Base-by-base conservation (phyloP, 2,888 invertebrate species). In the Sphaeridia pumilis region DNA sequence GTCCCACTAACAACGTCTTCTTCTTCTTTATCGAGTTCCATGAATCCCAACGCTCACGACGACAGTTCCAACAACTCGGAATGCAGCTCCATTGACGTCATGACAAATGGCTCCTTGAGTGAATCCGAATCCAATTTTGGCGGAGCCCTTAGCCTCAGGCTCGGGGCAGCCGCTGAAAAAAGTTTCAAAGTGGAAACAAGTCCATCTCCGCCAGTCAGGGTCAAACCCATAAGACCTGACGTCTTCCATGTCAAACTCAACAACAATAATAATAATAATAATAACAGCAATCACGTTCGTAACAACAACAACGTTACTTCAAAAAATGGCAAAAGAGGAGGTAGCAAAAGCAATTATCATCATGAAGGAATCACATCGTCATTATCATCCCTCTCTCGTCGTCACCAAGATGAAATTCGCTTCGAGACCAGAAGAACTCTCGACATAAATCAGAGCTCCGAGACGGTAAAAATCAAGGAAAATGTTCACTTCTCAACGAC, bases 101-200 rank as follows among this genome's bases (percentile, higher is more conserved):
- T 62, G 59, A 63, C 60, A 45, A 63, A 63, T 58, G 63, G 63
- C 28, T 60, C 60, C n/a, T 52, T 61, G 43, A 61, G 63, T 52
- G 63, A 63, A 36, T 53, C 58, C 7, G 61, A 50, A 21, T 54
- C 55, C 42, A 51, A 51, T 51, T 51, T 51, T 38, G 46, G 51
- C 38, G 45, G 45, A 3, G 35, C 36, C 17, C 10, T 31, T 31
- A 20, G 38, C 4, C 7, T 38, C 7, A 5, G 17, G 7, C 12
- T 38, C 20, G 38, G 38, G 12, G 38, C 17, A 7, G 20, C 12
- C 5, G 7, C 38, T 14, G 5, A 17, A 20, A 38, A 38, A 17
- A 38, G 12, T 7, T 14, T 17, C 17, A 14, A 20, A 17, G 17
- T 20, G 20, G n/a, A n/a, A n/a, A n/a, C n/a, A n/a, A 38, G 38